Conservation (phyloP, 37 sponge, comb jelly and placozoan species). For the Hexactinellida sp. region DNA sequence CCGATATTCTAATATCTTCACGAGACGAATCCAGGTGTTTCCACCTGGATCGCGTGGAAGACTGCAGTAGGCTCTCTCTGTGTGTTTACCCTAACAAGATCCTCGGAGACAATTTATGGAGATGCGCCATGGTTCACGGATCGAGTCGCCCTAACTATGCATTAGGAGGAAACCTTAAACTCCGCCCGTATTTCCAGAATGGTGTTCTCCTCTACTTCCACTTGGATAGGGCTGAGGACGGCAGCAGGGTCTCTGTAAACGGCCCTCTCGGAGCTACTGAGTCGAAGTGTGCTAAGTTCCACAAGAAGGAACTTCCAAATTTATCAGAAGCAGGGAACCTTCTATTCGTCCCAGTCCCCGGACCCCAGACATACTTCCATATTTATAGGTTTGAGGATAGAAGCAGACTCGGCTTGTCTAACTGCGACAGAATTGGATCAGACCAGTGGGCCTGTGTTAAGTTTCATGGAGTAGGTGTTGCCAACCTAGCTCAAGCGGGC, state of each 20-base stretch:
- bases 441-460: background rate
- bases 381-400: background rate
- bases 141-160: background rate
- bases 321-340: background rate
- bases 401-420: background rate
- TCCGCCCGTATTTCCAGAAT: background rate
- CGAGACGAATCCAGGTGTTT: background rate
- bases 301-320: background rate
- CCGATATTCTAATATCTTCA: background rate
- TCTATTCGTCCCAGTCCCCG: background rate
- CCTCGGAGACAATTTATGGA: background rate
- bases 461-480: background rate
- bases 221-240: background rate
- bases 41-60: background rate
- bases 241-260: background rate
- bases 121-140: background rate
- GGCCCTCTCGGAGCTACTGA: background rate
- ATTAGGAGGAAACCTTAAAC: background rate
- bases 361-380: background rate
- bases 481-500: background rate
- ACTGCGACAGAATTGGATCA: background rate
- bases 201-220: background rate
- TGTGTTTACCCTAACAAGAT: background rate
- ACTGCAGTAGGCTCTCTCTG: background rate
- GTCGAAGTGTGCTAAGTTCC: background rate